These are phyloP conservation scores for Lepidurus apus DNA, from an alignment of 1,140 invertebrate genomes.

Conservation along the genomic window DNA sequence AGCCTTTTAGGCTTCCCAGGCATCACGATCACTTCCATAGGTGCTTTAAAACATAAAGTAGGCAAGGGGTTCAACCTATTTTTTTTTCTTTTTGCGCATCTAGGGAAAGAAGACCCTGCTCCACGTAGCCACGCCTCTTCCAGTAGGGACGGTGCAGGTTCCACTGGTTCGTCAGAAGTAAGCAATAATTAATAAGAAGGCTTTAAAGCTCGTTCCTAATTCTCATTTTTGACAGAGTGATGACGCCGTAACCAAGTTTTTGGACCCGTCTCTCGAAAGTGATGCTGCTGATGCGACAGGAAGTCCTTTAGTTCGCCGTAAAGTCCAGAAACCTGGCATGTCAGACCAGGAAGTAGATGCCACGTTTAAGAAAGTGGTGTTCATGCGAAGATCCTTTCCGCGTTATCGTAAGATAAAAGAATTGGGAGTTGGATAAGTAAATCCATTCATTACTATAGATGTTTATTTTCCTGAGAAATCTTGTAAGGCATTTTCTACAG, in stretches of 20 bases:
- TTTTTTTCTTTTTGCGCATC: background rate
- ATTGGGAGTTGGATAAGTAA: conserved; percentile 67
- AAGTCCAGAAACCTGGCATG: conserved; percentile 46
- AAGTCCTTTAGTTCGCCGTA: conserved; percentile 27
- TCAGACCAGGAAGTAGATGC: conserved; percentile 79
- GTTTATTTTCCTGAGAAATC: too few species aligned
- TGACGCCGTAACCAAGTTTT: background rate
- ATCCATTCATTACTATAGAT: background rate
- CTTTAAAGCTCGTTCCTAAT: background rate
- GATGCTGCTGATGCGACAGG: background rate
- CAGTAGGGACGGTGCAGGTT: background rate
- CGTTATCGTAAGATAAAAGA: conserved; percentile 78
- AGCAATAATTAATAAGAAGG: background rate
- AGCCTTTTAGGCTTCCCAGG: conserved; percentile 23
- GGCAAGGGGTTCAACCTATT: background rate
- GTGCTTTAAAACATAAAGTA: background rate
- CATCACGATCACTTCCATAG: background rate
- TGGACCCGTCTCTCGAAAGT: background rate
- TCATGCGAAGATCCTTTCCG: conserved; percentile 67
- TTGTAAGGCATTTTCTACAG: too few species aligned
- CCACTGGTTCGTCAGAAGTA: background rate
- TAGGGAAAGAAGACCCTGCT: background rate
- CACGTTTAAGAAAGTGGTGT: conserved; percentile 71
- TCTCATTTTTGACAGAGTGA: background rate
- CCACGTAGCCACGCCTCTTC: background rate